Base-by-base conservation (phyloP, 2,888 invertebrate species). In the Leptinotarsa tumamoca region DNA sequence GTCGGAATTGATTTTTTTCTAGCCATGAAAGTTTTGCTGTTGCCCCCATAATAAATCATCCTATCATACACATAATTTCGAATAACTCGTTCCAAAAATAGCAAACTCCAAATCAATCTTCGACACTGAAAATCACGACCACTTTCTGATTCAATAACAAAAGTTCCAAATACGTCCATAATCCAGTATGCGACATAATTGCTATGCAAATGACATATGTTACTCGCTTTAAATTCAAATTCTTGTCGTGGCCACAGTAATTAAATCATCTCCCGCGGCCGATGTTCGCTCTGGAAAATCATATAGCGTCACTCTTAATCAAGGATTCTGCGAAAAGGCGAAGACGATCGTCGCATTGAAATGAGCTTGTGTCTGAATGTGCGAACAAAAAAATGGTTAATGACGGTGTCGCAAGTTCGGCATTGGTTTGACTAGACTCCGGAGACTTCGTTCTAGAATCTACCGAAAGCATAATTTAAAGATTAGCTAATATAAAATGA, bases 231-330 rank as follows among this genome's bases (percentile, higher is more conserved):
- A n/a, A n/a, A 68, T 68, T 54, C 17, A 54, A 68, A 54, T 54
- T 68, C 51, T 27, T 10, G 27, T 52, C 51, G 54, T 21, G 68
- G 27, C 51, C 54, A 15, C 68, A 17, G n/a, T 71, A 71, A 71
- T 71, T 71, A 50, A 71, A 71, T 71, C 71, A 71, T 61, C 58
- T 43, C 23, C 58, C 18, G 21, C 71, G 43, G 71, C 21, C 58
- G 56, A 58, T n/a, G 58, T 58, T 54, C 58, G 70, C 13, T 33
- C 56, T 50, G 71, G 72, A 75, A 75, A 75, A 75, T 75, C 71
- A 71, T 72, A 61, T 68, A 50, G 67, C 71, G 75, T 75, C 75
- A 75, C 68, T 75, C 68, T 72, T 75, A 75, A 75, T 75, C 73
- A 73, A 73, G 68, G 7, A 63, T 67, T n/a, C 68, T 61, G 54